phyloP scores from a whole-genome alignment of 1,140 invertebrate genomes.

The Helicoverpa zea region DNA sequence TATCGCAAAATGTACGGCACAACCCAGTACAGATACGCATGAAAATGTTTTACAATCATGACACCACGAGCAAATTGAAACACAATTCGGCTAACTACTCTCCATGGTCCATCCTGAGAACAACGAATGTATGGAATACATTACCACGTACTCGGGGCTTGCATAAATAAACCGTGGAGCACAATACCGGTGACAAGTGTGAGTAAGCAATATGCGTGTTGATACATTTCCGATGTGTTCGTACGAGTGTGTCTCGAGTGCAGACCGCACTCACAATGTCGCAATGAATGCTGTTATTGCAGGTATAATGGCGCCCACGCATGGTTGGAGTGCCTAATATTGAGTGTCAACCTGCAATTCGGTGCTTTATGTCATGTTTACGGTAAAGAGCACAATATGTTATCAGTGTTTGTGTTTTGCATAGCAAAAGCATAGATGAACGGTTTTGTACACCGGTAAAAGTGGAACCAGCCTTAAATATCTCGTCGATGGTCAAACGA shows the following conservation, averaged over 20 bases:
- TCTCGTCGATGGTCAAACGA: not conserved
- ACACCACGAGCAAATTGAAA: slow-evolving; percentile 40
- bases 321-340: not conserved
- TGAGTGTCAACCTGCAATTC: slow-evolving; percentile 7
- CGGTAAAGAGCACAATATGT: not conserved
- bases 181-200: slow-evolving; percentile 42
- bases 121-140: slow-evolving; percentile 47
- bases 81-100: slow-evolving; percentile 41
- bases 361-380: not conserved
- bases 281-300: slow-evolving; percentile 36
- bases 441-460: too few relatives aligned
- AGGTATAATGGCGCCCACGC: not conserved
- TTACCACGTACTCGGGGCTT: slow-evolving; percentile 37
- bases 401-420: not conserved
- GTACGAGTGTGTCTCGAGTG: slow-evolving; percentile 6
- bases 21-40: not conserved
- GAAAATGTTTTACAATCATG: slow-evolving; percentile 41
- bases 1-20: not conserved
- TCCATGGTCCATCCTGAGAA: slow-evolving; percentile 29
- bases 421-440: too few relatives aligned
- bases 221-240: slow-evolving; percentile 42
- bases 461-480: too few relatives aligned
- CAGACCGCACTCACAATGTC: not conserved
- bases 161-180: slow-evolving; percentile 44
- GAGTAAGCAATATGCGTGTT: slow-evolving; percentile 43